Conservation (phyloP, 2,888 invertebrate species). For the Dicycla oo region DNA sequence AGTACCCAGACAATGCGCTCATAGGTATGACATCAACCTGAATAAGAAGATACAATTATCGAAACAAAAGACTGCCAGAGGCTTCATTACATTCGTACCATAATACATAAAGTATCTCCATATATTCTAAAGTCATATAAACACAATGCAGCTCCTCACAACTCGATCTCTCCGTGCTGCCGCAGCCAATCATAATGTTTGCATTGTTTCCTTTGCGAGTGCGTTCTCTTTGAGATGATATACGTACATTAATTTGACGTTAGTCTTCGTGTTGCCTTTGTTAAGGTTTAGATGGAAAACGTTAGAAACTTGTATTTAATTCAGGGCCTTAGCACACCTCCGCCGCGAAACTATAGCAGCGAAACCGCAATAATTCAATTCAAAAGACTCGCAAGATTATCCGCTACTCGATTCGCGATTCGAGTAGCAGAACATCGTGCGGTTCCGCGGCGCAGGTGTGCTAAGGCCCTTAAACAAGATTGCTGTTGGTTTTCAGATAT, state of each 20-base stretch:
- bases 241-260: slow-evolving; percentile 16
- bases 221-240: slow-evolving; percentile 4
- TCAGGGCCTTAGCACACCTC: not conserved
- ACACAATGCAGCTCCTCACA: slow-evolving; percentile 1
- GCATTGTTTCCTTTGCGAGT: slow-evolving; percentile 25
- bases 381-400: too few relatives aligned
- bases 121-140: slow-evolving; percentile 8
- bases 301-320: not conserved
- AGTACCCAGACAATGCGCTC: too few relatives aligned
- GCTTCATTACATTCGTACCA: not conserved
- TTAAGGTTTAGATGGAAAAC: not conserved
- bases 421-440: too few relatives aligned
- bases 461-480: not conserved
- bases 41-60: not conserved
- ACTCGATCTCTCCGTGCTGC: slow-evolving; percentile 14
- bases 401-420: too few relatives aligned
- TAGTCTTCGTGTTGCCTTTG: not conserved
- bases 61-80: not conserved
- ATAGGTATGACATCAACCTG: not conserved
- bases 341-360: too few relatives aligned
- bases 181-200: slow-evolving; percentile 21
- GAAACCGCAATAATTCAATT: too few relatives aligned
- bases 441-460: too few relatives aligned
- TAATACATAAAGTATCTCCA: too few relatives aligned
- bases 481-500: not conserved